Evolutionary conservation across 1,140 invertebrate species (phyloP), one percentile per base, ranked within the genome.

Genomic region (Nasonia longicornis): DNA sequence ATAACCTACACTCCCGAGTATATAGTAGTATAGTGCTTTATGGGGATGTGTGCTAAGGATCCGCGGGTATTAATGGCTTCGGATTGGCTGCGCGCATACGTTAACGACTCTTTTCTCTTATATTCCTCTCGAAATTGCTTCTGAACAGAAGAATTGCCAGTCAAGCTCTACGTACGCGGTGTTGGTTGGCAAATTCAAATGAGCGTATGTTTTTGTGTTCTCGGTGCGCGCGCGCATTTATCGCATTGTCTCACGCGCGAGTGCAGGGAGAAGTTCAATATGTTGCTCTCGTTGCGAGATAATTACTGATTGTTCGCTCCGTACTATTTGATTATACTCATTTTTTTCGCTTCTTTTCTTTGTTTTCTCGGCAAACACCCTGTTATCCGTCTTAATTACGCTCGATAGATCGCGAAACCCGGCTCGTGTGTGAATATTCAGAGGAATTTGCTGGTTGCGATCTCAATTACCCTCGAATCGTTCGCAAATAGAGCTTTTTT

Each of bases 221-320:
- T 58, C 52, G 16, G 52, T 16, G n/a, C 6, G 3, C 14, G 42
- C 45, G 22, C 14, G 22, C 11, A 48, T 48, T 42, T 38, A 48
- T 20, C 10, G 42, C 72, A 48, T 63, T 66, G 35, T 66, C 20
- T 76, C 63, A 42, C 31, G 10, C 7, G 38, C 26, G 26, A 26
- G 26, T 26, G 26, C 31, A 35, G 63, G 11, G 74, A 76, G 31
- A 66, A 42, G 58, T 76, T 66, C 63, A 42, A 75, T 75, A 35
- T 7, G 4, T 12, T 22, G 20, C 64, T 69, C 66, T 20, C 14
- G 76, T 48, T 48, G 76, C 38, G 26, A 69, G 66, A 77, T 77
- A 77, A 77, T 77, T 77, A 77, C 66, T 12, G 66, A 77, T 77
- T 69, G 76, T 69, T 77, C 38, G 29, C 1, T 48, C 10, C 14